Base-by-base conservation (phyloP, 2,113 vertebrate genomes). In the Cheilinus undulatus region DNA sequence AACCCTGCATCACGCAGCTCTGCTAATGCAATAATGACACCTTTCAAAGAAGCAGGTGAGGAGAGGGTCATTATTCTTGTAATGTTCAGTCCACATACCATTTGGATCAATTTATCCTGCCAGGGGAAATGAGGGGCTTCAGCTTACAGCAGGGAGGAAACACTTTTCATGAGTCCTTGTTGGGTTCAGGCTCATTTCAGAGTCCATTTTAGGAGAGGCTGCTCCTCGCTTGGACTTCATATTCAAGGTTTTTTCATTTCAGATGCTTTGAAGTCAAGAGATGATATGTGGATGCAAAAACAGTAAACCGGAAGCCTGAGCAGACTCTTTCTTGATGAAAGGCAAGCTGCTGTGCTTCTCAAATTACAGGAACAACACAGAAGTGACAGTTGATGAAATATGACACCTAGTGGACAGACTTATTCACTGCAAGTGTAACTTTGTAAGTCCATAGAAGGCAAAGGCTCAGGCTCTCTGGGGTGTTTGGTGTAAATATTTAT, bases 21-120 rank as follows among this genome's bases (percentile, higher is more conserved):
- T 49, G 52, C 65, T 43, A 42, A 46, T 61, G 82, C 62, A 60
- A 63, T 70, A 84, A 65, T 61, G 60, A 69, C 51, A 63, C 68
- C 73, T 59, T 82, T 60, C 20, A 61, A 75, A 64, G 65, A 82
- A n/a, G 56, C 61, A 84, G 71, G 68, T 85, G 71, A 85, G 62
- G 5, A 69, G 20, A 52, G 61, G 79, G 84, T 79, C 62, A n/a
- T 40, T 28, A 30, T 70, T 60, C 53, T 45, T n/a, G 42, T 53
- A 54, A 52, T 22, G 26, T 13, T 24, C 40, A 65, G 64, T 69
- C 32, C 48, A 49, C 46, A 45, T 49, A 64, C 62, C 83, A 93
- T 89, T 81, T 89, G 87, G 81, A 87, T 88, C 69, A 53, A 83
- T 86, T 88, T 85, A 90, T 84, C 65, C 67, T 78, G 73, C 64